Evolutionary conservation across 2,888 invertebrate species (phyloP).

Genomic region (Apodemia mormo): DNA sequence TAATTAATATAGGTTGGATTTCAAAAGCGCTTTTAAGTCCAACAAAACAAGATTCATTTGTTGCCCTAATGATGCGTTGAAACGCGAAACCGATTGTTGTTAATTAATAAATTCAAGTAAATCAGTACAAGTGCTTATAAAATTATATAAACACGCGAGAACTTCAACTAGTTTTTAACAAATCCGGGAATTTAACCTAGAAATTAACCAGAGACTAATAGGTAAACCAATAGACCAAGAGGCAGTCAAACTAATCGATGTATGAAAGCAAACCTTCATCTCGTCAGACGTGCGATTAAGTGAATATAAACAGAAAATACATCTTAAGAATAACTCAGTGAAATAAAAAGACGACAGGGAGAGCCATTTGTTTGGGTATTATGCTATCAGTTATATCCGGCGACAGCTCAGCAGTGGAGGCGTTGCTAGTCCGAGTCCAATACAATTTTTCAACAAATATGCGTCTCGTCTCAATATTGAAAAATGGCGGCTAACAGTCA

Average conservation of each 20-base stretch:
- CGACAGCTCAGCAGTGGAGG: conserved; percentile 42
- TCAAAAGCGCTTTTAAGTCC: too few relatives aligned
- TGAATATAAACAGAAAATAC: conserved; percentile 1
- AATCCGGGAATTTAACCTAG: too few relatives aligned
- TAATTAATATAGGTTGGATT: too few relatives aligned
- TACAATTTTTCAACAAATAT: conserved; percentile 55
- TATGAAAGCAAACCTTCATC: background rate
- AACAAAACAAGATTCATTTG: too few relatives aligned
- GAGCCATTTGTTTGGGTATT: conserved; percentile 75
- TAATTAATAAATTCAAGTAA: too few relatives aligned
- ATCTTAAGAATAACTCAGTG: conserved; percentile 59
- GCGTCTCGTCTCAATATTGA: conserved; percentile 50
- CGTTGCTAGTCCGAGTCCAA: conserved; percentile 45
- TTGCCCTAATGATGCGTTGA: too few relatives aligned
- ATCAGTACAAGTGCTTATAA: too few relatives aligned
- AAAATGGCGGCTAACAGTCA: conserved; percentile 44
- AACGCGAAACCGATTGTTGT: too few relatives aligned
- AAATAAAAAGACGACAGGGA: conserved; percentile 65
- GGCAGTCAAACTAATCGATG: background rate
- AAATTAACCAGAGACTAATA: too few relatives aligned
- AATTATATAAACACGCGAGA: too few relatives aligned
- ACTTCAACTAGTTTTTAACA: too few relatives aligned
- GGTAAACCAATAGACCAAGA: too few relatives aligned
- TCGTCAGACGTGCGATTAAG: background rate
- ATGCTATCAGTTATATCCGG: conserved; percentile 62